Evolutionary conservation across 2,113 vertebrate species (phyloP).

Genomic region (Panthera leo): DNA sequence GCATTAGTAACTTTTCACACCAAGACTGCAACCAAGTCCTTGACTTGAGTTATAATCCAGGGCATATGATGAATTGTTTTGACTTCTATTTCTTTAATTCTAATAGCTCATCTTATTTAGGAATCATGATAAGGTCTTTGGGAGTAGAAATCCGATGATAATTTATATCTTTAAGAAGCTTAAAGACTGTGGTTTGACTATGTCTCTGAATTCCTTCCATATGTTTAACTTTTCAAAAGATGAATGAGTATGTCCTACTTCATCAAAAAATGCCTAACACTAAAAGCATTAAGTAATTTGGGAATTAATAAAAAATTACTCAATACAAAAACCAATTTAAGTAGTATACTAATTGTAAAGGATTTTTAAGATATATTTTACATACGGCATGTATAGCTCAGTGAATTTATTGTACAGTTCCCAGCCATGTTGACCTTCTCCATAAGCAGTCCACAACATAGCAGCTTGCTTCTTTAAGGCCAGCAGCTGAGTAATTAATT

Average conservation of each 20-base stretch:
- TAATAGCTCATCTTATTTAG: neutral
- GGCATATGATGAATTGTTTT: neutral
- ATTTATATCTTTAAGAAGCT: neutral
- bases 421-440: neutral
- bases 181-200: neutral
- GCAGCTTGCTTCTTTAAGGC: neutral
- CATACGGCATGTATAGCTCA: neutral
- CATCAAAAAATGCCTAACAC: neutral
- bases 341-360: neutral
- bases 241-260: neutral
- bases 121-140: neutral
- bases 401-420: neutral
- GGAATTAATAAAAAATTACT: neutral
- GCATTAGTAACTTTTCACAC: neutral
- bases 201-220: neutral
- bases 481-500: neutral
- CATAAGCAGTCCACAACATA: neutral
- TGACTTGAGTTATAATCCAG: neutral
- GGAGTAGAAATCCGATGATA: neutral
- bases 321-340: neutral
- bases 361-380: neutral
- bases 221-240: conserved; percentile 8
- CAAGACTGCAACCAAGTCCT: neutral
- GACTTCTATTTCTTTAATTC: neutral
- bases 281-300: neutral